Base-by-base conservation (phyloP, 2,888 invertebrate genomes). In the Smittia sp. region DNA sequence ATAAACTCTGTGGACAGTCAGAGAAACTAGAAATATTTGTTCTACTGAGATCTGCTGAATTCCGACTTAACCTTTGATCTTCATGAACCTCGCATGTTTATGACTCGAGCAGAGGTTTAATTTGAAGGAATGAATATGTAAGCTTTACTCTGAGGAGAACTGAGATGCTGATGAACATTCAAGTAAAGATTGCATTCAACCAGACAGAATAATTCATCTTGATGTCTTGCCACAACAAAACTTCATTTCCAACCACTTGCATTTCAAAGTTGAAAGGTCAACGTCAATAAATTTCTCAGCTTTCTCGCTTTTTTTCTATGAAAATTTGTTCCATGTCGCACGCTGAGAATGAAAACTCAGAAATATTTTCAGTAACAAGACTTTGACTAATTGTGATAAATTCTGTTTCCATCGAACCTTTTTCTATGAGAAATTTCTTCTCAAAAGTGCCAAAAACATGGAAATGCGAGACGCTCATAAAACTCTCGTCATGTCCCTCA, bases 331-430 rank as follows among this genome's bases (percentile, higher is more conserved):
- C 46, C 46, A 46, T 46, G 46, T 46, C n/a, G n/a, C n/a, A n/a
- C n/a, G n/a, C n/a, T n/a, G n/a, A n/a, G n/a, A n/a, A n/a, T n/a
- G n/a, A n/a, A n/a, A n/a, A n/a, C n/a, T n/a, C n/a, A n/a, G n/a
- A n/a, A n/a, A n/a, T n/a, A n/a, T n/a, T n/a, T n/a, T n/a, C n/a
- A n/a, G 58, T 62, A 72, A 72, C 72, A 24, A 72, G 72, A 72
- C 62, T 32, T 72, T 72, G 72, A 72, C 72, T 72, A 62, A 72
- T 72, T 58, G 25, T 72, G 58, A 58, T 38, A 72, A 39, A 72
- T 72, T 72, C 15, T 25, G 58, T 39, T 39, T 72, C 38, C 20
- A 72, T 58, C 27, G 13, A 27, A 18, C 25, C 63, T 24, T 24
- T 24, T 27, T 6, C n/a, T 63, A 62, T 72, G 72, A 72, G 62